A percentile compares a stretch with the other conserved stretches of the same genome.
phyloP scores from a whole-genome alignment of 2,797 vertebrate genomes.

The Pangasius sanitwongsei region DNA sequence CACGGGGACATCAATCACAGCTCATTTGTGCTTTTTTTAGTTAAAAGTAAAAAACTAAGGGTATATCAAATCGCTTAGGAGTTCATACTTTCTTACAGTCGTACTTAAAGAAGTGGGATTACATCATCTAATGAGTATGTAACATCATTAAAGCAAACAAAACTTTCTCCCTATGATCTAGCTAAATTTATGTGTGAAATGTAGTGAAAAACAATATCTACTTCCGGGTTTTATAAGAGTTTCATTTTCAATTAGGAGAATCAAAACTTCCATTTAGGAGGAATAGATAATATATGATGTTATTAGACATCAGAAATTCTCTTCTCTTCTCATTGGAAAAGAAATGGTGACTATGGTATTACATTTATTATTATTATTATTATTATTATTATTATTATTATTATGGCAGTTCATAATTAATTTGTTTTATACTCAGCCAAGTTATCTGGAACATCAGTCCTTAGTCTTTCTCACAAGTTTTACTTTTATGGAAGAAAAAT shows the following conservation, averaged over 20 bases:
- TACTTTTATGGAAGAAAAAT: not conserved
- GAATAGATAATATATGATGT: no score
- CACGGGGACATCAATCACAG: no score
- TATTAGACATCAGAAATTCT: not conserved
- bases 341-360: not conserved
- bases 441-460: not conserved
- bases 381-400: not conserved
- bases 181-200: no score
- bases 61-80: not conserved
- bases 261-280: not conserved
- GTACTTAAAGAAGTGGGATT: no score
- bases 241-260: constrained; percentile 50
- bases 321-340: not conserved
- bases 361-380: no score
- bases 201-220: not conserved
- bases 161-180: not conserved
- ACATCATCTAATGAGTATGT: not conserved
- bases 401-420: not conserved
- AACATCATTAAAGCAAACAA: not conserved
- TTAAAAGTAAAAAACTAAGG: not conserved
- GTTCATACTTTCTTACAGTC: not conserved
- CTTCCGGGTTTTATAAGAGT: constrained; percentile 41
- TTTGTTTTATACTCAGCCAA: not conserved
- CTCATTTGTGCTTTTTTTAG: not conserved
- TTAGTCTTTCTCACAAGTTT: no score